Percentiles rank a stretch among this genome's conserved stretches.
Conservation (phyloP, 2,888 invertebrate genomes). For the Tromatobia lineatoria region DNA sequence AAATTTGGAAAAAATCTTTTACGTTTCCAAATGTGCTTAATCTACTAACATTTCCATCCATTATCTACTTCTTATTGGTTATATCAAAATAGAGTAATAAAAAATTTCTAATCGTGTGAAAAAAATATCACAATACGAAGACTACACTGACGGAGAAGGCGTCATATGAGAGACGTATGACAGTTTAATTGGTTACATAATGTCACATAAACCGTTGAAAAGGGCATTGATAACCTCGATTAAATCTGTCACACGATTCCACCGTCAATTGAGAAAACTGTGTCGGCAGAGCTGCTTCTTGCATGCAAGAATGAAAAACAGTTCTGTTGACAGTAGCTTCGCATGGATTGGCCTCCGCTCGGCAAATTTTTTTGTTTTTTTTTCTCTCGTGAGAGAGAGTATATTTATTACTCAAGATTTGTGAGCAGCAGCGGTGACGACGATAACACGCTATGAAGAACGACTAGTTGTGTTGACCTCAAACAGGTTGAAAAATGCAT, state of each 20-base stretch:
- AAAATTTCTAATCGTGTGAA: no score
- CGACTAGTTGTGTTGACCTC: neutral
- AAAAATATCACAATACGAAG: neutral
- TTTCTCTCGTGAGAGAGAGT: neutral
- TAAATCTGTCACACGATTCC: slow-evolving; percentile 64
- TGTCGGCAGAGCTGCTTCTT: slow-evolving; percentile 34
- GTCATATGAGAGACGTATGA: neutral
- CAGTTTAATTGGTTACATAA: slow-evolving; percentile 61
- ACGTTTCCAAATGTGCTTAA: no score
- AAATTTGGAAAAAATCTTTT: no score
- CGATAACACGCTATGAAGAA: neutral
- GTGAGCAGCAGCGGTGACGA: neutral
- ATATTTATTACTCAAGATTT: slow-evolving; percentile 18
- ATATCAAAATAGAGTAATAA: no score
- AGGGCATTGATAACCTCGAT: slow-evolving; percentile 59
- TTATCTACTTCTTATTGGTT: no score
- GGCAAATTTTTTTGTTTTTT: neutral
- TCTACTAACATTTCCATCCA: no score
- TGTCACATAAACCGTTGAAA: slow-evolving; percentile 60
- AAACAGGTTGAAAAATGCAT: neutral
- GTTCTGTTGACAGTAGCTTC: slow-evolving; percentile 6
- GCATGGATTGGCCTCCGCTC: slow-evolving; percentile 13
- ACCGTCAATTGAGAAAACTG: slow-evolving; percentile 63
- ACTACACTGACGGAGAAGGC: neutral
- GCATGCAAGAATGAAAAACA: slow-evolving; percentile 33